A percentile compares a stretch with the other conserved stretches of the same genome.
phyloP scores from a whole-genome alignment of 2,797 vertebrate genomes.

The Trachops cirrhosus region DNA sequence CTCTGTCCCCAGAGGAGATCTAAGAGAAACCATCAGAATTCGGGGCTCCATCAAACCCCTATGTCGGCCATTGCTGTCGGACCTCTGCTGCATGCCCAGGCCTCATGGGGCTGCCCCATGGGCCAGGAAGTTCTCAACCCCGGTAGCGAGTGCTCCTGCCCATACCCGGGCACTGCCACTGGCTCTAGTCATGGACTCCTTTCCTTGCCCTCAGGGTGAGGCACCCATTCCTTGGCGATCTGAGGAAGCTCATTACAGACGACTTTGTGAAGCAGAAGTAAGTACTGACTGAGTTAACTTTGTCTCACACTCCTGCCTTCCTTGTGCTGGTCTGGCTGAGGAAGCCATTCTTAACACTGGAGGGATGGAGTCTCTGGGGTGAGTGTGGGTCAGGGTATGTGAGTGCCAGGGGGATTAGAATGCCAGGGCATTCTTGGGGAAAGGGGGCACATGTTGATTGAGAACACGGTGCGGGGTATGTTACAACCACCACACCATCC shows the following conservation, averaged over 20 bases:
- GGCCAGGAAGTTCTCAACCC: conserved; percentile 84
- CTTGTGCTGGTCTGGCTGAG: neutral
- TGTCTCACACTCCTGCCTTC: neutral
- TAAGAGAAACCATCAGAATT: neutral
- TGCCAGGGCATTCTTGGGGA: neutral
- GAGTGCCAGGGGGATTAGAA: neutral
- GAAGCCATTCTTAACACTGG: neutral
- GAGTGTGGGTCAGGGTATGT: neutral
- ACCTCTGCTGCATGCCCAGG: neutral
- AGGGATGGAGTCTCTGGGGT: neutral
- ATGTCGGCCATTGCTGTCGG: neutral
- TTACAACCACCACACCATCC: neutral
- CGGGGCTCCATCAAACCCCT: neutral
- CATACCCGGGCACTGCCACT: neutral
- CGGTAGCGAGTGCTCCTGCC: conserved; percentile 62
- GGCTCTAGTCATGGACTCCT: neutral
- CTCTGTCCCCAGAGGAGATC: neutral
- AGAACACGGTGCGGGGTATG: no score
- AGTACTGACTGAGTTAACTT: conserved; percentile 53
- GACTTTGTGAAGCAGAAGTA: conserved; percentile 93
- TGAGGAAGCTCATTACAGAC: conserved; percentile 88
- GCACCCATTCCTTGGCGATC: conserved; percentile 89
- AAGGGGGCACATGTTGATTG: neutral
- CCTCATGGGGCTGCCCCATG: neutral
- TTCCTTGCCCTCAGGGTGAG: conserved; percentile 80